Evolutionary conservation across 1,140 invertebrate species (phyloP), one percentile per base, ranked within the genome.

Genomic region (Cydia splendana): DNA sequence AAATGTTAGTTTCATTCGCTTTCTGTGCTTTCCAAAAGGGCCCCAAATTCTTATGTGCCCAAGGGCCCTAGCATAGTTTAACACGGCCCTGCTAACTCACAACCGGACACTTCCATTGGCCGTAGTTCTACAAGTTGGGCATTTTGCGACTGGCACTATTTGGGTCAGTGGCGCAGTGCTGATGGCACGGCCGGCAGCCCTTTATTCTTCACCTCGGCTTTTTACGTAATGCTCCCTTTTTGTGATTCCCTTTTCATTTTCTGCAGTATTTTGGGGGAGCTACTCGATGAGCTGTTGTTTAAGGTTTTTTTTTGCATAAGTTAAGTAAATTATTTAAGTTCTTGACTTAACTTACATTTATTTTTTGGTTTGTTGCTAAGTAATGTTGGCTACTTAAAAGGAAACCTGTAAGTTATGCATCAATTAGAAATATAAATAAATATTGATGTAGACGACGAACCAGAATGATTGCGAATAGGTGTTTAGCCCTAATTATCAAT

Each of bases 111-210:
- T 34, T 34, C 24, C 45, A 75, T 28, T 15, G 30, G 53, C 28
- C 12, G 18, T 75, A 75, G 45, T n/a, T 78, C 42, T 69, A 15
- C 34, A 76, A 18, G 71, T 78, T 82, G 85, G 84, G 85, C 87
- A 87, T 90, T 89, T 90, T 78, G 84, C 82, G 84, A 85, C 82
- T 85, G 79, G 81, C 79, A 80, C 84, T 90, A 90, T 90, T 87
- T 88, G 81, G 88, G 88, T 90, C 88, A 90, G 84, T 86, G 81
- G 87, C 85, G 85, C 87, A 87, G 85, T 82, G 80, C 79, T 84
- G 86, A 87, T 88, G 86, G 86, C 81, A 84, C 84, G 30, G 67
- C 57, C 57, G 81, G 82, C 78, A 82, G 79, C 82, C 79, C 81
- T 83, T 89, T 87, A 90, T 87, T 88, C 86, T 89, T 87, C 83